phyloP scores from a whole-genome alignment of 2,113 vertebrate species.

The Pelusios castaneus region DNA sequence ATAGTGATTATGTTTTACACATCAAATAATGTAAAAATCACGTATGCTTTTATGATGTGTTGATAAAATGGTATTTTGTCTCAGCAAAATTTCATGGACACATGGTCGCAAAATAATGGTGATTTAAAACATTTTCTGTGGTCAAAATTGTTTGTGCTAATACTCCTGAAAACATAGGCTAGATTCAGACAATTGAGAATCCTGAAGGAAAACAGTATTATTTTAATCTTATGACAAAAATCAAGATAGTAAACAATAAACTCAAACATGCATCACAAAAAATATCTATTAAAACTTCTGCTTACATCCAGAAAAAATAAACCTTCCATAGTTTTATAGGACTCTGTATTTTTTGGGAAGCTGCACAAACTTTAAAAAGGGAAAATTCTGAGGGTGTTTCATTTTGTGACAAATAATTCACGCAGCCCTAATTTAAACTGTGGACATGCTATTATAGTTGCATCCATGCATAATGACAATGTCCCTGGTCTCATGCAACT shows the following conservation, averaged over 20 bases:
- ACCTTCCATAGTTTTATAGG: neutral
- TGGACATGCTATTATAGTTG: neutral
- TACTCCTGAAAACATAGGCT: rapidly evolving
- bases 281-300: neutral
- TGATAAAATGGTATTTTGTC: neutral
- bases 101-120: neutral
- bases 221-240: neutral
- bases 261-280: neutral
- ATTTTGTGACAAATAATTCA: neutral
- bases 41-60: neutral
- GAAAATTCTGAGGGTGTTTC: neutral
- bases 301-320: neutral
- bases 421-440: neutral
- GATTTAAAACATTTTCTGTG: neutral
- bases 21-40: neutral
- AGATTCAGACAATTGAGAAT: neutral
- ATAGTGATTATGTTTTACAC: neutral
- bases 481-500: neutral
- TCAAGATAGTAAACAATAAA: neutral
- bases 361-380: neutral
- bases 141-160: neutral
- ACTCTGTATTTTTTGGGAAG: neutral
- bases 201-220: neutral
- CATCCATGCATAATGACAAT: neutral
- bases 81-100: neutral